Base-by-base conservation (phyloP, 2,888 invertebrate species). In the Ceraclea dissimilis region DNA sequence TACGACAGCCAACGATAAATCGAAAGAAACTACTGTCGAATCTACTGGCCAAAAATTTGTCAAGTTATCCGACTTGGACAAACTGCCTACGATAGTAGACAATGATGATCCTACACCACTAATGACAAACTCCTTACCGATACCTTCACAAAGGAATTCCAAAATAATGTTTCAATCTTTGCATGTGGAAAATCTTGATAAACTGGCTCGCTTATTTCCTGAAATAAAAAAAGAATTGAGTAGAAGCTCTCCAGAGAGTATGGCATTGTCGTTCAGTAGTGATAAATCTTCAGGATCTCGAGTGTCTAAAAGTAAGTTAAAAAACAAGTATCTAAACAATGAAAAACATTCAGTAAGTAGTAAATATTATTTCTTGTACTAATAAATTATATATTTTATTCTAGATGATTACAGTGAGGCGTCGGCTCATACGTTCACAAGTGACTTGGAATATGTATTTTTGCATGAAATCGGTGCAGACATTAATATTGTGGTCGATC, bases 21-120 rank as follows among this genome's bases (percentile, higher is more conserved):
- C 20, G 13, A 43, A 43, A 13, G 43, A 43, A 8, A 43, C n/a
- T 13, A 33, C 8, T 33, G 33, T 13, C 13, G 43, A 43, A 43
- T 19, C 16, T 18, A 19, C 6, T 19, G 46, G 20, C 8, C 20
- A 20, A 20, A 46, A 20, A 19, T 87, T 88, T 67, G 90, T 91
- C 0, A 84, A 84, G 66, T 73, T 91, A 6, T 90, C 90, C 1
- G 90, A 91, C 68, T 76, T 91, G 69, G 89, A 90, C 67, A 86
- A 85, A 65, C 79, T 81, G 4, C 71, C 72, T 34, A 79, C 79
- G 54, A 71, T 77, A 49, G 79, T 79, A 21, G 85, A 84, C 44
- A 85, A 86, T 62, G 84, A 86, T 11, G 85, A 86, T 65, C 82
- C 81, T 52, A 82, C 82, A 46, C 85, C 85, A 84, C 78, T 79